These are phyloP conservation scores for Hoplodrina ambigua DNA, from an alignment of 2,888 invertebrate species.

Conservation along the genomic window DNA sequence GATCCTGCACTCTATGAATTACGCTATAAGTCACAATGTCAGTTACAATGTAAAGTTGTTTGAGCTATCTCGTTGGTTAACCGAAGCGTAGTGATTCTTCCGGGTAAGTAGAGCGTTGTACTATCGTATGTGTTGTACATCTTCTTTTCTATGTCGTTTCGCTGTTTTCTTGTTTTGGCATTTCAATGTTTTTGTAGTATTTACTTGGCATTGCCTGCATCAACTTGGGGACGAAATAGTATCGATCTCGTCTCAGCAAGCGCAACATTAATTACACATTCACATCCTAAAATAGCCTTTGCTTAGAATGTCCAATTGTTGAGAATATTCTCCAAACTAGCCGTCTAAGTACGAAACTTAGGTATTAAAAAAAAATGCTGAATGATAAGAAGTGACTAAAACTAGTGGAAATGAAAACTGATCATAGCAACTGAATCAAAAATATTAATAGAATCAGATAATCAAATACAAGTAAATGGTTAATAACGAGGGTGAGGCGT, in stretches of 20 bases:
- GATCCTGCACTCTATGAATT: slow-evolving; percentile 24
- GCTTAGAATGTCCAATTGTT: background rate
- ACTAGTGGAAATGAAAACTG: background rate
- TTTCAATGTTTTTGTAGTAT: slow-evolving; percentile 22
- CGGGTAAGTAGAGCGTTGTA: slow-evolving; percentile 68
- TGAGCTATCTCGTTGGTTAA: slow-evolving; percentile 47
- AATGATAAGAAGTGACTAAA: background rate
- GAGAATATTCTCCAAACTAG: background rate
- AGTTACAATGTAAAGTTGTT: slow-evolving; percentile 25
- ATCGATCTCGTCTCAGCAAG: background rate
- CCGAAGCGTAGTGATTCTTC: slow-evolving; percentile 70
- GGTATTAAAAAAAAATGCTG: background rate
- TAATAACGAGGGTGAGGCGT: background rate
- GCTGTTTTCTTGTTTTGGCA: slow-evolving; percentile 33
- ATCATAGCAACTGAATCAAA: background rate
- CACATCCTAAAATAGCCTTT: background rate
- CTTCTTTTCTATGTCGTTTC: slow-evolving; percentile 22
- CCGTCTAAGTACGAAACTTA: background rate
- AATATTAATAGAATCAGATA: background rate
- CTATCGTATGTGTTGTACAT: slow-evolving; percentile 37
- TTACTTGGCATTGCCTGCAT: slow-evolving; percentile 32
- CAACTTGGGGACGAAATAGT: background rate
- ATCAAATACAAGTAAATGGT: background rate
- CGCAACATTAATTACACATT: background rate
- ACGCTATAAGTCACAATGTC: slow-evolving; percentile 38